A percentile compares a stretch with the other conserved stretches of the same genome.
Evolutionary conservation across 2,113 vertebrate genomes (phyloP).

Genomic region (Zosterops hypoxanthus): DNA sequence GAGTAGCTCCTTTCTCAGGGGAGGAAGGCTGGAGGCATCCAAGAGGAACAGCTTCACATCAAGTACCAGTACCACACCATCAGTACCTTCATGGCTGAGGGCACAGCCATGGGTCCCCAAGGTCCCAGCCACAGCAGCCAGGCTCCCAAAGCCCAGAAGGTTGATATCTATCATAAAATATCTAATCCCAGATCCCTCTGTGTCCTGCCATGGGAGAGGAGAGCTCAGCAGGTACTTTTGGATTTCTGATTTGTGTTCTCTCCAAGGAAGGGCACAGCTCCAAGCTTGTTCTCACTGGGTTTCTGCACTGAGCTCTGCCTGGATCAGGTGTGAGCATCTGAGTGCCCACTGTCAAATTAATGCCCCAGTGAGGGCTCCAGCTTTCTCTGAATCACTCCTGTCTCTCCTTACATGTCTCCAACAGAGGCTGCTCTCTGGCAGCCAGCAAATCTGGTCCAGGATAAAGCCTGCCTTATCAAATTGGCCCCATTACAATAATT

Average conservation of each 20-base stretch:
- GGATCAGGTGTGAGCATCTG: background rate
- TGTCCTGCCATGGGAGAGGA: background rate
- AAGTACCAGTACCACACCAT: background rate
- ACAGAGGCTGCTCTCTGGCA: background rate
- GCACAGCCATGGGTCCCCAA: background rate
- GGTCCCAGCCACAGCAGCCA: background rate
- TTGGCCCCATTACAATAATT: background rate
- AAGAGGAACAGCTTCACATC: background rate
- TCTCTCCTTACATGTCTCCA: background rate
- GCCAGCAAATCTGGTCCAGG: background rate
- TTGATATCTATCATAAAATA: background rate
- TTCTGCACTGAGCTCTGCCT: background rate
- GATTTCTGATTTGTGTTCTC: background rate
- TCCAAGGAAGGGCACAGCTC: background rate
- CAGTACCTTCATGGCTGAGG: background rate
- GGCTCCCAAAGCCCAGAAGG: background rate
- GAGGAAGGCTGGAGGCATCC: background rate
- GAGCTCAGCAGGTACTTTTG: background rate
- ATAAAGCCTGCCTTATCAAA: background rate
- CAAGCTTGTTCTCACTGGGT: background rate
- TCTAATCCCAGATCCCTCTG: background rate
- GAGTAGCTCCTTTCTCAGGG: constrained; percentile 9
- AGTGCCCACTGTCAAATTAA: background rate
- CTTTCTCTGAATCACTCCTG: background rate
- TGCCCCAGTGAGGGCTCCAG: background rate